These are phyloP conservation scores for Vulpes vulpes DNA, from an alignment of 2,113 vertebrate genomes.

Conservation along the genomic window DNA sequence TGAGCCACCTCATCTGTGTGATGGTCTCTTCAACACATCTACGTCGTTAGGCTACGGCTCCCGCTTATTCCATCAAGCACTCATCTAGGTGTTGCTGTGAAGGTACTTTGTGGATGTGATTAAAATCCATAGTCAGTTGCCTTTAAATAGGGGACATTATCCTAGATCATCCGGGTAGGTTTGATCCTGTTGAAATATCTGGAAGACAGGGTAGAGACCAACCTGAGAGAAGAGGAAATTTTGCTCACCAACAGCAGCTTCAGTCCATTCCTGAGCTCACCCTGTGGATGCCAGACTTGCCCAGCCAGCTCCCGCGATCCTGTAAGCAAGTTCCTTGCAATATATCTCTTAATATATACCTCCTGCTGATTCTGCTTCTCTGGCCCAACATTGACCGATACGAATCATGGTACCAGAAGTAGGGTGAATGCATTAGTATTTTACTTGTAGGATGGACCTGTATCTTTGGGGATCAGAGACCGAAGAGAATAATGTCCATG, in stretches of 20 bases:
- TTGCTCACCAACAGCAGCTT: background rate
- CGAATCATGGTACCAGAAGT: background rate
- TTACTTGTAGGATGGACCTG: background rate
- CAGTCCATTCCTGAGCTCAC: rapidly evolving
- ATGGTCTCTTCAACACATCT: background rate
- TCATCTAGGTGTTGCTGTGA: background rate
- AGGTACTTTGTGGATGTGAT: background rate
- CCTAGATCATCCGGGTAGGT: background rate
- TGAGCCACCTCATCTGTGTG: background rate
- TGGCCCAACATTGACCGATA: background rate
- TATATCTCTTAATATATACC: background rate
- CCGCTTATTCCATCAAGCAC: background rate
- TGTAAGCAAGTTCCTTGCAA: background rate
- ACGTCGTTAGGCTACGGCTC: background rate
- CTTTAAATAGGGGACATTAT: constrained; percentile 9
- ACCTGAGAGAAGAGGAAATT: background rate
- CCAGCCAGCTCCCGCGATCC: background rate
- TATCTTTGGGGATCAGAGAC: background rate
- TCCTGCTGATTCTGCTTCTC: background rate
- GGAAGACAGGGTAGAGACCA: background rate
- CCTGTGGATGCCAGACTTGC: background rate
- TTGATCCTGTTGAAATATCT: background rate
- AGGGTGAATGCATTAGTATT: background rate
- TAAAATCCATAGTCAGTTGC: background rate
- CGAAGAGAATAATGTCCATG: background rate